These are phyloP conservation scores for Oscheius onirici DNA, from an alignment of 2,888 invertebrate species.

Conservation along the genomic window DNA sequence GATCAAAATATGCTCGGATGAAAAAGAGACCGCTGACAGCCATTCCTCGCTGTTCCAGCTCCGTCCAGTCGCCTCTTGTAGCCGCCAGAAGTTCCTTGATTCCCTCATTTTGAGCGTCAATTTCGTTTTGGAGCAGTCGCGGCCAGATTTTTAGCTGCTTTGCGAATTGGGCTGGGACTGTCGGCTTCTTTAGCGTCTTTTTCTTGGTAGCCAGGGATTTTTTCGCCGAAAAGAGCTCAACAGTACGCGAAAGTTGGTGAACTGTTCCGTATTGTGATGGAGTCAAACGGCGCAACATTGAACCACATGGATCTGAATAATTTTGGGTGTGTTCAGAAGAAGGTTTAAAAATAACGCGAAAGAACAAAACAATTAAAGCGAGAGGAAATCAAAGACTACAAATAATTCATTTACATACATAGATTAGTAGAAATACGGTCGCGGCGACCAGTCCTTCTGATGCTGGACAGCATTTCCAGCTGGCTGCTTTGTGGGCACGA, in stretches of 20 bases:
- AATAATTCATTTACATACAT: neutral
- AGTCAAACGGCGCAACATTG: neutral
- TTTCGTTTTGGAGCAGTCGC: constrained; percentile 18
- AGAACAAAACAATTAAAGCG: too few species aligned
- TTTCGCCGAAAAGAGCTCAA: neutral
- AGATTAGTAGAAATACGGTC: constrained; percentile 47
- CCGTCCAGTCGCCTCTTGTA: neutral
- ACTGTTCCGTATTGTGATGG: neutral
- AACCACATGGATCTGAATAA: too few species aligned
- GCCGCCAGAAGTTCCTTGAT: constrained; percentile 5
- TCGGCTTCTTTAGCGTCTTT: neutral
- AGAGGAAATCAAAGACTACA: neutral
- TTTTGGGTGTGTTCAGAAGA: too few species aligned
- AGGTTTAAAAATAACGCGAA: neutral
- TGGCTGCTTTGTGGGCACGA: constrained; percentile 40
- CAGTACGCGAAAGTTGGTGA: neutral
- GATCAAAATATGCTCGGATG: neutral
- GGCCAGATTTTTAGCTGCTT: constrained; percentile 20
- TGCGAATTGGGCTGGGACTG: constrained; percentile 1
- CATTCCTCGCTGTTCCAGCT: constrained; percentile 19
- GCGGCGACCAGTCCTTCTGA: constrained; percentile 49
- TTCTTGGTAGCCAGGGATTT: neutral
- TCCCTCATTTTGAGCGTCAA: neutral
- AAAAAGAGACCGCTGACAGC: neutral
- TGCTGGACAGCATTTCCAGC: constrained; percentile 35